A percentile compares a stretch with the other conserved stretches of the same genome.
These are phyloP conservation scores for Motacilla alba DNA, from an alignment of 2,113 vertebrate genomes.

Conservation along the genomic window DNA sequence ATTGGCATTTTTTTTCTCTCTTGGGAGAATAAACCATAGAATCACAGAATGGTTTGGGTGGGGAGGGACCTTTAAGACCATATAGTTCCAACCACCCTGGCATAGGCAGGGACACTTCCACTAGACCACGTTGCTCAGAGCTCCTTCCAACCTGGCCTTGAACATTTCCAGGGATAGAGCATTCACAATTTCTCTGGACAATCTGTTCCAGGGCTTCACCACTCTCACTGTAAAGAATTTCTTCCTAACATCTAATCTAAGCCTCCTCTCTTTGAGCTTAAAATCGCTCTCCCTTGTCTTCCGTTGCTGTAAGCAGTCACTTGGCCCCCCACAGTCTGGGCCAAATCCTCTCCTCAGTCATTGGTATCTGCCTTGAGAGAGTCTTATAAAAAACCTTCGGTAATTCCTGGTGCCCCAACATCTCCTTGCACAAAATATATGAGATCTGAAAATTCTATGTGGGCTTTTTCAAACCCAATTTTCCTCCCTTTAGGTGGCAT, in stretches of 20 bases:
- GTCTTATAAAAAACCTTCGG: neutral
- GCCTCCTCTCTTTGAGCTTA: neutral
- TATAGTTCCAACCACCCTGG: neutral
- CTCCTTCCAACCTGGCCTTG: neutral
- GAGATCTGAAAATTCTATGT: neutral
- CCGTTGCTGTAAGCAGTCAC: neutral
- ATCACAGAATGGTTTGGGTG: neutral
- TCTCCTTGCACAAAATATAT: neutral
- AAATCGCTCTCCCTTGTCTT: neutral
- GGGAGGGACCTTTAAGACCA: neutral
- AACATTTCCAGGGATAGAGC: neutral
- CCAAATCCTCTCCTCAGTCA: neutral
- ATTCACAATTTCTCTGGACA: neutral
- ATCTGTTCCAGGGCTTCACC: neutral
- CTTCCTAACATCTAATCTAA: neutral
- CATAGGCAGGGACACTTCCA: neutral
- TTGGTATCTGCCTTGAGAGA: neutral
- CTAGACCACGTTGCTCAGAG: neutral
- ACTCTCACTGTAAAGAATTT: neutral
- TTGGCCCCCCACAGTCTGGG: no score
- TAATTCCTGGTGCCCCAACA: neutral
- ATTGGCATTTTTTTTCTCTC: accelerated
- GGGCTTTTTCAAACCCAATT: neutral
- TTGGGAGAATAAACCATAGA: neutral
- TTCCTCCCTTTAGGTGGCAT: neutral